Evolutionary conservation across 2,113 vertebrate genomes (phyloP), one percentile per base, ranked within the genome.

Genomic region (Helogale parvula): DNA sequence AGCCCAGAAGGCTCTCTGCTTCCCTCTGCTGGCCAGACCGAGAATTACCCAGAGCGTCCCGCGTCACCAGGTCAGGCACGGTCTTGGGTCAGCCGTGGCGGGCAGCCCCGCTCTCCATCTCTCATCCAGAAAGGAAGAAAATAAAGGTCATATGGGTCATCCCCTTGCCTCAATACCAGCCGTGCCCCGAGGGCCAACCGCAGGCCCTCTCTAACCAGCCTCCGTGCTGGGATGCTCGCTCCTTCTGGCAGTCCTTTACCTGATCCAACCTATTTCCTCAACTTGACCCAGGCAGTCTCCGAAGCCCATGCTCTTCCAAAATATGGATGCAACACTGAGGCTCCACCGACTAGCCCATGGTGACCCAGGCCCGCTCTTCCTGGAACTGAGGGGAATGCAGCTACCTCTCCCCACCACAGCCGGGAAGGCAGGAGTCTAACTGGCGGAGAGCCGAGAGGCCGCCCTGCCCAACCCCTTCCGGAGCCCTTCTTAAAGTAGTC

Each of bases 1-100:
- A 47, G 38, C 68, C 45, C 45, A 8, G 14, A n/a, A 54, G 57
- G 89, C 80, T 96, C 84, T 97, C 96, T 79, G 89, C 65, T 82
- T 19, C 97, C 90, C 94, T 97, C 98, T 98, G 82, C 97, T 94
- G 98, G 85, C 84, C 41, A 0, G 1, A 79, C 2, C 6, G 38
- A 52, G 88, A 95, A 88, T n/a, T 87, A 41, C 81, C 96, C 69
- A 60, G 86, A 13, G 83, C 27, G 11, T 35, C 29, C 31, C 7
- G 31, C 50, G 25, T 47, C 52, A 33, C 3, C 3, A 4, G 3
- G 21, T 52, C 35, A 16, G 11, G 35, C 38, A 9, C 3, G 1
- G 31, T 92, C 38, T 21, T 19, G 10, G 14, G 45, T 76, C 65
- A n/a, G 50, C 2, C 0, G 87, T 10, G 33, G 25, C 2, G 5